Evolutionary conservation across 2,888 invertebrate species (phyloP).

Genomic region (Scaptomyza tumidula): DNA sequence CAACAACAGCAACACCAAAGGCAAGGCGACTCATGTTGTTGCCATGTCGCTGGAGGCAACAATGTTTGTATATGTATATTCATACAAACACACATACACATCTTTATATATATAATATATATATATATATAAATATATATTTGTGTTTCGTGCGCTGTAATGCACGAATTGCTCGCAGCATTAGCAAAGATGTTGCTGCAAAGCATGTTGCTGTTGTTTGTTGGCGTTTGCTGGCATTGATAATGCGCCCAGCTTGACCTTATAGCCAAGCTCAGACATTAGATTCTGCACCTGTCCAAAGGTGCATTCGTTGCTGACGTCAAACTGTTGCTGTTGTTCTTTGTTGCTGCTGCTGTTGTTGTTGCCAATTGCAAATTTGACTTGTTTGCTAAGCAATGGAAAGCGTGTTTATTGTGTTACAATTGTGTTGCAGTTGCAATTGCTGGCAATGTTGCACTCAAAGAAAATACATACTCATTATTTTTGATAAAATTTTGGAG

Average conservation of each 20-base stretch:
- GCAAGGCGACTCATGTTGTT: slow-evolving; percentile 48
- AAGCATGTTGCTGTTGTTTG: slow-evolving; percentile 24
- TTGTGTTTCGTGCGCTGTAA: slow-evolving; percentile 51
- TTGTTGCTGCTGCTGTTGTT: slow-evolving; percentile 1
- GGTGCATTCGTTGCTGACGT: slow-evolving; percentile 5
- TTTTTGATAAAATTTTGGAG: no score
- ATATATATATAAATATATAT: slow-evolving; percentile 31
- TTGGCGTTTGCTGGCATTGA: slow-evolving; percentile 31
- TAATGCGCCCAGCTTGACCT: slow-evolving; percentile 65
- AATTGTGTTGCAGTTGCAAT: slow-evolving; percentile 1
- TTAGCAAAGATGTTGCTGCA: slow-evolving; percentile 39
- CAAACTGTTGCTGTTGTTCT: slow-evolving; percentile 6
- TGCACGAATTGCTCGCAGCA: slow-evolving; percentile 67
- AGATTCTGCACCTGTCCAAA: slow-evolving; percentile 40
- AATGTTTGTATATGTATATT: slow-evolving; percentile 35
- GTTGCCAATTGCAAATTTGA: slow-evolving; percentile 18
- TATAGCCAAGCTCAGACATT: slow-evolving; percentile 49
- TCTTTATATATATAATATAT: not conserved
- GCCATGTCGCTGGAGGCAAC: slow-evolving; percentile 60
- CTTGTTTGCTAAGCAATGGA: slow-evolving; percentile 12
- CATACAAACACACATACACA: not conserved
- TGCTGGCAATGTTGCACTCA: not conserved
- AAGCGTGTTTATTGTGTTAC: slow-evolving; percentile 9
- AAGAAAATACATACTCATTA: not conserved
- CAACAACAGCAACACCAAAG: slow-evolving; percentile 48